phyloP scores from a whole-genome alignment of 2,113 vertebrate genomes.

The Phycodurus eques region DNA sequence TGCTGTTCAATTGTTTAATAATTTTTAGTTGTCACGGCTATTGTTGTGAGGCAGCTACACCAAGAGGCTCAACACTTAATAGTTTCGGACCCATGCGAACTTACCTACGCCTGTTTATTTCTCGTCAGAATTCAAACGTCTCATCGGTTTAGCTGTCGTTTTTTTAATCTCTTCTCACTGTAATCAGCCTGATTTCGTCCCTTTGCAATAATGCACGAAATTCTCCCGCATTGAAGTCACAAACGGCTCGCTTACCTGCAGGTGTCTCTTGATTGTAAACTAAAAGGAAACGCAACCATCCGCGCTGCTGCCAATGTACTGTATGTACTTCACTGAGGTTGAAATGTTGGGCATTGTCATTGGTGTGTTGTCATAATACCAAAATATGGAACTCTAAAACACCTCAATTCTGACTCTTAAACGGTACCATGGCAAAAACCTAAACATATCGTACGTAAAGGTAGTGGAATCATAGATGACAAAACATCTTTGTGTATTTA shows the following conservation, averaged over 20 bases:
- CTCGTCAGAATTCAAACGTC: neutral
- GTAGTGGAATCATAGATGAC: neutral
- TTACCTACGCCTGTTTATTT: neutral
- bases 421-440: neutral
- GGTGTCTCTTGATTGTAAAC: constrained; percentile 14
- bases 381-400: too few species aligned
- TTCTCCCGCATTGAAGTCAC: neutral
- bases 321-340: neutral
- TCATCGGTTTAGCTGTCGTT: neutral
- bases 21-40: neutral
- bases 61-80: neutral
- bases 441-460: too few species aligned
- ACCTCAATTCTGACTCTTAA: neutral
- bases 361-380: too few species aligned
- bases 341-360: too few species aligned
- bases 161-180: neutral
- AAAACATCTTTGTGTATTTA: neutral
- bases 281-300: neutral
- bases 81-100: neutral
- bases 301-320: neutral
- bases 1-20: neutral
- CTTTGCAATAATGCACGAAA: neutral
- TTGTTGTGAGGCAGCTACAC: neutral
- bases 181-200: neutral
- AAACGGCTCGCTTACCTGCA: neutral